These are phyloP conservation scores for Callocephalon fimbriatum DNA, from an alignment of 2,113 vertebrate genomes.

Conservation along the genomic window DNA sequence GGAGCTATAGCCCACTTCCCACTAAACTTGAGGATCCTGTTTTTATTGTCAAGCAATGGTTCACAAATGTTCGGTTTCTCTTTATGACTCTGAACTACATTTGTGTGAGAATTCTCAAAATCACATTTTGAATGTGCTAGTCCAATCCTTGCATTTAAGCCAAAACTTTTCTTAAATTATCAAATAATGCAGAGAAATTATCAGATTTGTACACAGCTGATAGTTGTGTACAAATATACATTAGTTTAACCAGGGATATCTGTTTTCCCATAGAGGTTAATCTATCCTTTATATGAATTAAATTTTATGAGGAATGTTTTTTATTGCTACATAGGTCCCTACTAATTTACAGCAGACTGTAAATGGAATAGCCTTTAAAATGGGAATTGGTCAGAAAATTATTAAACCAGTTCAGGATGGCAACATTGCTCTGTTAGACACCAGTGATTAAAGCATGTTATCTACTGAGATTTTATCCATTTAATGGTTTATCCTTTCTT, in stretches of 20 bases:
- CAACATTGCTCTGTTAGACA: background rate
- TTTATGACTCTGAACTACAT: background rate
- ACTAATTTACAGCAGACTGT: background rate
- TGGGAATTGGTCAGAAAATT: background rate
- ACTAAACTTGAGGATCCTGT: rapidly evolving
- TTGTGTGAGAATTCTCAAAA: background rate
- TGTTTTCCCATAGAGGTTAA: background rate
- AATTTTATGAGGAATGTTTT: background rate
- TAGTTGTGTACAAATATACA: background rate
- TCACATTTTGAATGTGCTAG: background rate
- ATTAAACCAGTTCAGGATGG: background rate
- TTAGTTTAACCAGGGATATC: background rate
- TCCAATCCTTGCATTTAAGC: background rate
- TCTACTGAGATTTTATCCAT: background rate
- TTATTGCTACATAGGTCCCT: background rate
- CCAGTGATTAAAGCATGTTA: background rate
- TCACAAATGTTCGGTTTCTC: background rate
- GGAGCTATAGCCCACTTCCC: background rate
- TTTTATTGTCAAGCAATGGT: background rate
- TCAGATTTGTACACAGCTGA: background rate
- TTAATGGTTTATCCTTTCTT: background rate
- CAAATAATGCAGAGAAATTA: background rate
- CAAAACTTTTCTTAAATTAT: background rate
- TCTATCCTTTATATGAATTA: background rate
- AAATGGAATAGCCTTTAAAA: background rate